Base-by-base conservation (phyloP, 2,113 vertebrate genomes). In the Salvator merianae region DNA sequence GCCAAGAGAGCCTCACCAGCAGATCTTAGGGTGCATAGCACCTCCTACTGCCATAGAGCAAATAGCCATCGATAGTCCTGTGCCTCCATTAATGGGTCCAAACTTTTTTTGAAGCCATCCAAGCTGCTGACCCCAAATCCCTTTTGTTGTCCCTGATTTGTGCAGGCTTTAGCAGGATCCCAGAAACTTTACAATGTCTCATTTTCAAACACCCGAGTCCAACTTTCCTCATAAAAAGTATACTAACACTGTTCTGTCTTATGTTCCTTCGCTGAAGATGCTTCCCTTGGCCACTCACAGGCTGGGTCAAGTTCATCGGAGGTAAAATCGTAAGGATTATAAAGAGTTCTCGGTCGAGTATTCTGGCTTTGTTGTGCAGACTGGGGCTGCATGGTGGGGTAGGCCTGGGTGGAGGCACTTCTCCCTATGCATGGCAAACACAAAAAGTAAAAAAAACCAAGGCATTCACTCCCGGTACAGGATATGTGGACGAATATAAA, bases 241-340 rank as follows among this genome's bases (percentile, higher is more conserved):
- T n/a, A 65, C 26, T 10, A 79, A 40, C 7, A 32, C 10, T 59
- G 30, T 7, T 16, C n/a, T 9, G 20, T 59, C 83, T 78, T 84
- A 78, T 75, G 2, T 59, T 77, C 40, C 30, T 1, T 7, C 9
- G 22, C 5, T 20, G 20, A 43, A 12, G 75, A 16, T 4, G 66
- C 1, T 38, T 84, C 68, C 53, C 50, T 47, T 34, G n/a, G 22
- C 83, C 83, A 84, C 59, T 84, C 83, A 12, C 50, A 84, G 38
- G 55, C n/a, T 5, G 76, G 83, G 18, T 84, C 55, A 36, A 84
- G 30, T 3, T 63, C 68, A 24, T 84, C 83, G 2, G 76, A 84
- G 3, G 76, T 79, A 53, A 84, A 79, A n/a, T 79, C 76, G 7
- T 47, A 20, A 14, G 83, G 83, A 63, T 72, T 28, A 72, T 79